Percentiles rank a stretch among this genome's conserved stretches.
phyloP scores from a whole-genome alignment of 2,797 vertebrate species.

The Clamator glandarius region DNA sequence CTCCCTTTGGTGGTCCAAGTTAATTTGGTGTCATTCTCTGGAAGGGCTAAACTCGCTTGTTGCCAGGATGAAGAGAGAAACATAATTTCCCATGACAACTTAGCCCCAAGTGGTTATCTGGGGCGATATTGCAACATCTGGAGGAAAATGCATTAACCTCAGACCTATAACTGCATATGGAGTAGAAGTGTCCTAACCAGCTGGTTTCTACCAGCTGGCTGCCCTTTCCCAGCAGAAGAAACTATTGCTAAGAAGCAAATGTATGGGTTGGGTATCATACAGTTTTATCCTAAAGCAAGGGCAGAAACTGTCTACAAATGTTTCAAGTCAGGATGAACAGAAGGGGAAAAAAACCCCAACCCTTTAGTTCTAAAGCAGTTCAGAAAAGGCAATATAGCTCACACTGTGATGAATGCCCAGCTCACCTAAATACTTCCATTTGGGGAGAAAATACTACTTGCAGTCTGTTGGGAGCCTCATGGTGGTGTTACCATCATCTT shows the following conservation, averaged over 20 bases:
- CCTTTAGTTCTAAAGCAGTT: background rate
- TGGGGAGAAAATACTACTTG: background rate
- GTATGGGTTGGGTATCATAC: background rate
- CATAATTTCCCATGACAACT: background rate
- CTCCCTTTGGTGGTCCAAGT: too few species aligned
- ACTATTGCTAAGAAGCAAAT: background rate
- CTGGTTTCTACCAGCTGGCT: background rate
- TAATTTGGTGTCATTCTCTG: background rate
- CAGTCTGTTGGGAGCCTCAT: background rate
- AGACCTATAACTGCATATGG: accelerated
- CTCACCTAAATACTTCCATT: background rate
- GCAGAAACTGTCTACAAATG: background rate
- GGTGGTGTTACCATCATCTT: background rate
- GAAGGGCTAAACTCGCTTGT: background rate
- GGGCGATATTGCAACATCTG: background rate
- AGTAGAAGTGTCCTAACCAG: background rate
- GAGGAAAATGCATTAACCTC: background rate
- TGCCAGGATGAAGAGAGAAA: background rate
- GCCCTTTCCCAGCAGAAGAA: background rate
- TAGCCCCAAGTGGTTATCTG: background rate
- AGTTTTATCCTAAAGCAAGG: background rate
- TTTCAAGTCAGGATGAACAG: background rate
- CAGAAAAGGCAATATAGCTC: background rate
- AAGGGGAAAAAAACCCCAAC: too few species aligned
- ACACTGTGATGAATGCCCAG: too few species aligned